These are phyloP conservation scores for Pyralis farinalis DNA, from an alignment of 2,888 invertebrate genomes.

Conservation along the genomic window DNA sequence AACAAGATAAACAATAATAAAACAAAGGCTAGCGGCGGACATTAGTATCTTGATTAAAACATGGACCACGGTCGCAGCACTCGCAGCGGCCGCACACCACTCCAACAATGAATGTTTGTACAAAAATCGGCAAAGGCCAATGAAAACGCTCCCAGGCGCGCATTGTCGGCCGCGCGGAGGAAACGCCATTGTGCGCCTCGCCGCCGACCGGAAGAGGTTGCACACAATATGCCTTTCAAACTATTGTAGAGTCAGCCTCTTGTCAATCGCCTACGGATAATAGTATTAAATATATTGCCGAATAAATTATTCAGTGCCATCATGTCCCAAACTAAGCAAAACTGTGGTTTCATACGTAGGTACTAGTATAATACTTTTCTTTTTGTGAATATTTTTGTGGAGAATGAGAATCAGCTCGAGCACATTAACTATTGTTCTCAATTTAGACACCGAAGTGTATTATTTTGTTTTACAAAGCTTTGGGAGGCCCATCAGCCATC, in stretches of 20 bases:
- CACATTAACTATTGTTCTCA: too few species aligned
- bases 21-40: not conserved
- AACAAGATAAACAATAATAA: too few species aligned
- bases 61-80: not conserved
- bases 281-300: too few species aligned
- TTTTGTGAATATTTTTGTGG: too few species aligned
- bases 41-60: not conserved
- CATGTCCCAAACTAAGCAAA: too few species aligned
- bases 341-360: too few species aligned
- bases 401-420: too few species aligned
- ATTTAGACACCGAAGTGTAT: too few species aligned
- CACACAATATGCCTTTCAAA: not conserved
- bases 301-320: too few species aligned
- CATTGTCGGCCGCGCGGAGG: constrained; percentile 42
- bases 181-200: constrained; percentile 48
- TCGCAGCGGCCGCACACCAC: not conserved
- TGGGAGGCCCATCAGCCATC: too few species aligned
- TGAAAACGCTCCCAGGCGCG: constrained; percentile 56
- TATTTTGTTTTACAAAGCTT: too few species aligned
- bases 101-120: constrained; percentile 15
- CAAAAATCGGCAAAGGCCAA: constrained; percentile 38
- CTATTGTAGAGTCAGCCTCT: not conserved
- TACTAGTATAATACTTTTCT: too few species aligned
- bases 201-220: constrained; percentile 33
- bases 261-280: constrained; percentile 6